phyloP scores from a whole-genome alignment of 2,113 vertebrate genomes.

The Pimephales promelas region DNA sequence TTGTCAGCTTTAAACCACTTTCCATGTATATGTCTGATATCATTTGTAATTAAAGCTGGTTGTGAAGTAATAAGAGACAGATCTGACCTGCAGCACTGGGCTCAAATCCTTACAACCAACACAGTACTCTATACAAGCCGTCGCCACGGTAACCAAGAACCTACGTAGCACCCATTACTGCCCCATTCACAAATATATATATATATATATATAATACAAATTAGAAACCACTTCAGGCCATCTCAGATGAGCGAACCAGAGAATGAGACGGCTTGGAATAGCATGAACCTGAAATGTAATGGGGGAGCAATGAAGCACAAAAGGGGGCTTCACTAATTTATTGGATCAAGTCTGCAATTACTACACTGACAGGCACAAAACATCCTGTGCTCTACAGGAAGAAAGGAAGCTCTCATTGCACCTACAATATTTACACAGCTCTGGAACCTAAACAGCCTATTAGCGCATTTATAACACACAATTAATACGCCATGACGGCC shows the following conservation, averaged over 20 bases:
- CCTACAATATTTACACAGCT: slow-evolving; percentile 14
- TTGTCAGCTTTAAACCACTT: neutral
- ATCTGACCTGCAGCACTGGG: slow-evolving; percentile 21
- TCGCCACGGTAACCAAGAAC: slow-evolving; percentile 67
- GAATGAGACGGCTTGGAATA: neutral
- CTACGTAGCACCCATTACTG: neutral
- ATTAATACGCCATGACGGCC: slow-evolving; percentile 22
- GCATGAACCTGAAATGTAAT: neutral
- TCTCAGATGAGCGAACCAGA: neutral
- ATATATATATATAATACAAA: neutral
- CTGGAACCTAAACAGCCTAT: slow-evolving; percentile 28
- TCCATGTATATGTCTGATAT: neutral
- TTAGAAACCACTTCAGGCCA: neutral
- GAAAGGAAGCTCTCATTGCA: neutral
- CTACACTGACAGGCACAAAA: slow-evolving; percentile 52
- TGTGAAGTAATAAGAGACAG: neutral
- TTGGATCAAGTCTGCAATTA: slow-evolving; percentile 59
- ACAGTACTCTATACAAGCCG: slow-evolving; percentile 57
- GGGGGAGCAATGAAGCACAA: slow-evolving; percentile 8
- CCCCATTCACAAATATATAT: slow-evolving; percentile 12
- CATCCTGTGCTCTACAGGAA: slow-evolving; percentile 30
- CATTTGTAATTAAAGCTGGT: neutral
- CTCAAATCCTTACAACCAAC: slow-evolving; percentile 39
- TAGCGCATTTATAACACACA: slow-evolving; percentile 32
- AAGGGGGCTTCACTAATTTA: slow-evolving; percentile 51